Conservation (phyloP, 2,888 invertebrate genomes). For the Subacronicta megacephala region DNA sequence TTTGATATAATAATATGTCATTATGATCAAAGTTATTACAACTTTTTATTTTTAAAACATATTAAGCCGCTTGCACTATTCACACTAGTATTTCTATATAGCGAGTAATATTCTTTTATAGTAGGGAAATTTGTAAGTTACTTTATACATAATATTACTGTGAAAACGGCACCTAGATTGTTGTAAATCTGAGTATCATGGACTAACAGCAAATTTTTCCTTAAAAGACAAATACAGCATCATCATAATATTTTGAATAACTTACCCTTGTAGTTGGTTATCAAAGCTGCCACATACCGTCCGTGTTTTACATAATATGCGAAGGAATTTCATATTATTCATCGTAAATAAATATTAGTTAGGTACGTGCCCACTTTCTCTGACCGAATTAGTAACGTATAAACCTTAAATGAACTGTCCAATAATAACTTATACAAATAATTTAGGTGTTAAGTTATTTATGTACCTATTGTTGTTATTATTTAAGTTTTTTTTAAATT, state of each 20-base stretch:
- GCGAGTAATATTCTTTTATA: too few species aligned
- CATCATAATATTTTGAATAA: background rate
- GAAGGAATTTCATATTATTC: constrained; percentile 65
- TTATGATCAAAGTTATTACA: too few species aligned
- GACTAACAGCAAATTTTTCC: too few species aligned
- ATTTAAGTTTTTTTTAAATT: background rate
- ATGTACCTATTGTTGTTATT: background rate
- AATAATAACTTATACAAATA: background rate
- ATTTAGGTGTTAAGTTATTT: background rate
- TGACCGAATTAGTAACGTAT: constrained; percentile 61
- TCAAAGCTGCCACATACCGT: constrained; percentile 49
- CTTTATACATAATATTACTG: too few species aligned
- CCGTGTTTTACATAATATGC: constrained; percentile 59
- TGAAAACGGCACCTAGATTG: too few species aligned
- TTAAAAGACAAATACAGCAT: too few species aligned
- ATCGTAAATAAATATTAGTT: constrained; percentile 54
- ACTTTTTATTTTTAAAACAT: too few species aligned
- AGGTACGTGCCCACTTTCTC: constrained; percentile 65
- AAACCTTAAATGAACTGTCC: background rate
- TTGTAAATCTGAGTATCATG: too few species aligned
- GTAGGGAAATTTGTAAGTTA: too few species aligned
- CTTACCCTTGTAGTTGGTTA: constrained; percentile 61
- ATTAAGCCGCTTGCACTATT: too few species aligned
- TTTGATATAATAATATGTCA: too few species aligned
- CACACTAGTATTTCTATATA: too few species aligned